Base-by-base conservation (phyloP, 2,888 invertebrate species). In the Melanchra persicariae region DNA sequence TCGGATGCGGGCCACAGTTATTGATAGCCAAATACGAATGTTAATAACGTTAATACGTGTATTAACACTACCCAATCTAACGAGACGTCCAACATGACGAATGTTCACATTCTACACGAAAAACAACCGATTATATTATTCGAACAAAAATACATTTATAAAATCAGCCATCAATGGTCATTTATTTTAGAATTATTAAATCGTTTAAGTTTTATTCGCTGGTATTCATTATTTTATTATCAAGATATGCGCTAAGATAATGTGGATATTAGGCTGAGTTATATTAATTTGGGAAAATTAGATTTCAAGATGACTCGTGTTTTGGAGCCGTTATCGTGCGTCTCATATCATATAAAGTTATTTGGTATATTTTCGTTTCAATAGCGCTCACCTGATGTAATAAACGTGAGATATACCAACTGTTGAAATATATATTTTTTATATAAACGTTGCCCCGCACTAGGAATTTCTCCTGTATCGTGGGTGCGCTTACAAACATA, bases 1-100 rank as follows among this genome's bases (percentile, higher is more conserved):
- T 58, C 73, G 82, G 76, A 74, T 80, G 83, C 60, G 80, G 80
- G 73, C 70, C 37, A 49, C 34, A 17, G 54, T 58, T 51, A 59
- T 60, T 52, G 59, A 71, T 66, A 63, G 72, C 30, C 65, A 60
- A 70, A 83, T 62, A 60, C 60, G 37, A 58, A 79, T 74, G 67
- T 62, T 60, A 75, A 77, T 78, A 63, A 79, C 63, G 22, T 69
- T 74, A 74, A 83, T 77, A 64, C 67, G 43, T 49, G 57, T 55
- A 81, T 83, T 73, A 61, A 64, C 81, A 73, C 54, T 24, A 55
- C 61, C 55, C 34, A 64, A 57, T 43, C 22, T 51, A 77, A 63
- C 52, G 47, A 64, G 22, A 60, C 22, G 34, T 60, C 57, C 0
- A 10, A 24, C 7, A 15, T 43, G 54, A 74, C 26, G 37, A 55